Conservation (phyloP, 2,797 vertebrate genomes). For the Bovichtus diacanthus region DNA sequence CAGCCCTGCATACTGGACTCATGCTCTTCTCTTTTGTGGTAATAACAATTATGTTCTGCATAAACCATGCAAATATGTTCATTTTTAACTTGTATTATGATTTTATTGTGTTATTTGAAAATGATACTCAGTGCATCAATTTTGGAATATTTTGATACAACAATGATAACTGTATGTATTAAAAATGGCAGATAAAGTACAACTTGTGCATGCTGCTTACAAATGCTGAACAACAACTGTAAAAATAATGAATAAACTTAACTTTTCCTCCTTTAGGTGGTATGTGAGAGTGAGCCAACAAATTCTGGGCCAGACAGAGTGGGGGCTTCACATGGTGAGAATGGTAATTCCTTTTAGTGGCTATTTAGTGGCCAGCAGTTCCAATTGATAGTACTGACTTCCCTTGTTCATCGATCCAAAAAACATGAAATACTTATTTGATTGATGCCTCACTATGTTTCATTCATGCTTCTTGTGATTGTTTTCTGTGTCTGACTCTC, state of each 20-base stretch:
- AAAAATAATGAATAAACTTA: neutral
- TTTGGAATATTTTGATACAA: neutral
- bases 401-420: neutral
- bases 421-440: neutral
- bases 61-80: neutral
- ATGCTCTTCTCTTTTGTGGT: slow-evolving; percentile 69
- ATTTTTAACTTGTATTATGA: neutral
- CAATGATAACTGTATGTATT: neutral
- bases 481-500: slow-evolving; percentile 22
- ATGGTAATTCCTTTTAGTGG: slow-evolving; percentile 14
- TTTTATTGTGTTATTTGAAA: neutral
- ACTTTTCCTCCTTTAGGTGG: slow-evolving; percentile 63
- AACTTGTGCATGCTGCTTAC: neutral
- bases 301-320: slow-evolving; percentile 51
- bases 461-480: neutral
- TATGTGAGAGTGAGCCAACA: slow-evolving; percentile 71
- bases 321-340: slow-evolving; percentile 70
- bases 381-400: neutral
- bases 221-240: neutral
- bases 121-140: neutral
- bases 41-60: slow-evolving; percentile 29
- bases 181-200: neutral
- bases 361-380: neutral
- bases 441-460: neutral
- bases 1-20: slow-evolving; percentile 62